Conservation (phyloP, 1,140 invertebrate species). For the Drosophila lacteicornis region DNA sequence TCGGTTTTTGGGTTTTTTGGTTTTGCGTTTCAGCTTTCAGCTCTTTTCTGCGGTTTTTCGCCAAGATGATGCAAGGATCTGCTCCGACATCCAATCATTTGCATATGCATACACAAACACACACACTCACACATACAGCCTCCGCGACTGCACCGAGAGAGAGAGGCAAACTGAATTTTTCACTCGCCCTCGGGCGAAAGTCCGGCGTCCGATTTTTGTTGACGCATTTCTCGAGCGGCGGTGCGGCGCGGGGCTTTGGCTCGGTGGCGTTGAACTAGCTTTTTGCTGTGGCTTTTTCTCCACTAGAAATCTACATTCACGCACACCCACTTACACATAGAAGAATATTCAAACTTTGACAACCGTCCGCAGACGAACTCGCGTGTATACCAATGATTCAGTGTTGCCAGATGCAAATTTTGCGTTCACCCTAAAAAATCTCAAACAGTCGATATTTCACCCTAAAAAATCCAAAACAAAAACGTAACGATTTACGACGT, state of each 20-base stretch:
- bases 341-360: slow-evolving; percentile 79
- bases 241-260: slow-evolving; percentile 36
- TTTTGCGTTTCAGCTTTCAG: slow-evolving; percentile 17
- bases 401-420: too few relatives aligned
- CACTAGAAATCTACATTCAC: slow-evolving; percentile 60
- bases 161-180: slow-evolving; percentile 51
- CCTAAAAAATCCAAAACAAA: too few relatives aligned
- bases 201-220: slow-evolving; percentile 51
- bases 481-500: too few relatives aligned
- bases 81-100: slow-evolving; percentile 57
- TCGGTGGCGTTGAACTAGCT: slow-evolving; percentile 11
- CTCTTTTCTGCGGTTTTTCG: slow-evolving; percentile 64
- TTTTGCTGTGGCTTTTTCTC: slow-evolving; percentile 36
- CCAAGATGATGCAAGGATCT: slow-evolving; percentile 76
- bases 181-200: slow-evolving; percentile 48
- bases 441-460: too few relatives aligned
- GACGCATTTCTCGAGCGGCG: slow-evolving; percentile 9
- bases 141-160: slow-evolving; percentile 53
- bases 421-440: too few relatives aligned
- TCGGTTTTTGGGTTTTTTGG: slow-evolving; percentile 35
- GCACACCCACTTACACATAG: slow-evolving; percentile 78
- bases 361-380: slow-evolving; percentile 80
- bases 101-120: slow-evolving; percentile 58
- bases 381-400: slow-evolving; percentile 36
- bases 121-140: slow-evolving; percentile 53